Evolutionary conservation across 2,113 vertebrate genomes (phyloP), one percentile per base, ranked within the genome.

Genomic region (Peromyscus maniculatus): DNA sequence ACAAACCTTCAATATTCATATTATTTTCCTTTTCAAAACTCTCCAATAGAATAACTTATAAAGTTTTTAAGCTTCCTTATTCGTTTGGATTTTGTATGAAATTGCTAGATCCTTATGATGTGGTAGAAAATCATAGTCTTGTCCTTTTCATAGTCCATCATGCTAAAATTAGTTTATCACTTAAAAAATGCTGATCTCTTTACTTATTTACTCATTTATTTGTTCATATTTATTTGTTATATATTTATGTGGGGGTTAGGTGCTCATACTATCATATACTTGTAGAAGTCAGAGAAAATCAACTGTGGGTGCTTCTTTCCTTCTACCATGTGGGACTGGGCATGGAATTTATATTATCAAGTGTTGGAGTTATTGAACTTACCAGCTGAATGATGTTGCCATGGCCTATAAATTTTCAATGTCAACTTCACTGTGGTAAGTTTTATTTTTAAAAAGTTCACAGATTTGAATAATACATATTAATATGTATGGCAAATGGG

Each of bases 71-170:
- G 1, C 8, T 82, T 96, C 8, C 39, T 57, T 52, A 26, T 89
- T 97, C 39, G 9, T 39, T 79, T 67, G 9, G 15, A 13, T 80
- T 97, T 94, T 79, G 6, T 39, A 92, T 78, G 11, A 89, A 31
- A 3, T 55, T 77, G 0, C 12, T 88, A 52, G 17, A 24, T 3
- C 52, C 39, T 39, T 17, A 22, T 1, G 33, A 9, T 28, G 3
- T 36, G 49, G 90, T 46, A 62, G 80, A 93, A 11, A 87, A 91
- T 24, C 80, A 26, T 0, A 74, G 6, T 3, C 7, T 6, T 67
- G 19, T 78, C 91, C 52, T 87, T 94, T 31, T 86, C 7, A 57
- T 57, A 64, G 17, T 71, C 17, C 33, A 49, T 22, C 2, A 86
- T 84, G 74, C 31, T 71, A 87, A 83, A 74, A 33, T 49, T 0